These are phyloP conservation scores for Xyliphius kryptos DNA, from an alignment of 2,113 vertebrate genomes.

Conservation along the genomic window DNA sequence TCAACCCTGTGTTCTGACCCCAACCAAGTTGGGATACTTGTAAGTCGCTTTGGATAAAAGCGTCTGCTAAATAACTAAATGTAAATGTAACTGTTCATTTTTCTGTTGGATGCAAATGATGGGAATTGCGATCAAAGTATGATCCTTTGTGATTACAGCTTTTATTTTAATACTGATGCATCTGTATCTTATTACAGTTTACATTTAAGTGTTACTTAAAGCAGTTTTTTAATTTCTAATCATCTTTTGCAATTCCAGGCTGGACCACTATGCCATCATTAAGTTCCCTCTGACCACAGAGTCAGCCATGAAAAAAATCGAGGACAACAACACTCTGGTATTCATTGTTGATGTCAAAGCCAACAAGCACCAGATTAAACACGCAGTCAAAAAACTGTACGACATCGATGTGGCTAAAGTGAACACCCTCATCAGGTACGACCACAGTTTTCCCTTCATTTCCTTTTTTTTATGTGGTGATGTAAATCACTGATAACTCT, in stretches of 20 bases:
- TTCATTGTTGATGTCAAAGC: conserved; percentile 97
- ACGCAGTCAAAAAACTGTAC: conserved; percentile 95
- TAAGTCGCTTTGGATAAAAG: too few relatives aligned
- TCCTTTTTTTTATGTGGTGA: conserved; percentile 58
- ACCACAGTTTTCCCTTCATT: background rate
- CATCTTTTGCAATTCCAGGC: conserved; percentile 54
- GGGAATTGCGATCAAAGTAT: conserved; percentile 94
- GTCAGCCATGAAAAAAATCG: conserved; percentile 98
- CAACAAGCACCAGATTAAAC: conserved; percentile 98
- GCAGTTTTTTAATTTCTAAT: too few relatives aligned
- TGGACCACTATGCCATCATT: conserved; percentile 98
- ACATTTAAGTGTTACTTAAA: too few relatives aligned
- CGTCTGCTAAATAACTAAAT: too few relatives aligned
- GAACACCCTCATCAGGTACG: conserved; percentile 91
- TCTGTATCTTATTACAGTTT: too few relatives aligned
- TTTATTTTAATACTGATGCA: conserved; percentile 79
- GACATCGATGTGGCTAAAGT: conserved; percentile 97
- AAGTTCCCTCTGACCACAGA: conserved; percentile 98
- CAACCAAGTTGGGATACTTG: too few relatives aligned
- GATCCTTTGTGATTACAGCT: conserved; percentile 73
- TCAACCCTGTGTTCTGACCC: too few relatives aligned
- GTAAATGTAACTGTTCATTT: too few relatives aligned
- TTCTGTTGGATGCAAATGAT: conserved; percentile 91
- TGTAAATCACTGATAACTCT: conserved; percentile 54
- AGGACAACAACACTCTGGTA: conserved; percentile 97